phyloP scores from a whole-genome alignment of 2,888 invertebrate genomes.

The Eudemis profundana region DNA sequence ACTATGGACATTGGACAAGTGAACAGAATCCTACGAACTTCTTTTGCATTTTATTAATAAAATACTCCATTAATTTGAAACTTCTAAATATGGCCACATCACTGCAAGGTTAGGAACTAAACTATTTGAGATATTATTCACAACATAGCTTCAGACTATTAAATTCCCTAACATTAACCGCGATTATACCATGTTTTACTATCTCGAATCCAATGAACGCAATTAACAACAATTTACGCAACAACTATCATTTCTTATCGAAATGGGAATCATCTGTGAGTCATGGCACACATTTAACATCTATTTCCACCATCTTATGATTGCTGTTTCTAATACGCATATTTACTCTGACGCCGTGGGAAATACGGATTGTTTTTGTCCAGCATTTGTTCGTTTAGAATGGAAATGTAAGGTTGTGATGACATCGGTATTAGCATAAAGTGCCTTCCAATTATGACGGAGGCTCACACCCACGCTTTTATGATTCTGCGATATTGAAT shows the following conservation, averaged over 20 bases:
- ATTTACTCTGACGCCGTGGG: not conserved
- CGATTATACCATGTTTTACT: slow-evolving; percentile 7
- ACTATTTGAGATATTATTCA: no score
- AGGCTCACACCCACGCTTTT: slow-evolving; percentile 59
- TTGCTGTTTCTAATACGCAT: not conserved
- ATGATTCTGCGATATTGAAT: slow-evolving; percentile 29
- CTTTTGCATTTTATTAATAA: no score
- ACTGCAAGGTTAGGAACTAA: no score
- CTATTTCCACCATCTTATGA: slow-evolving; percentile 20
- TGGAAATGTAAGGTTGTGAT: slow-evolving; percentile 50
- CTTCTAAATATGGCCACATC: no score
- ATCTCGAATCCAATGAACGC: slow-evolving; percentile 1
- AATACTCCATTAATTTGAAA: no score
- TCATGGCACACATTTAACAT: slow-evolving; percentile 47
- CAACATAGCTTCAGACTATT: not conserved
- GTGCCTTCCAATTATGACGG: slow-evolving; percentile 69
- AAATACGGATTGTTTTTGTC: slow-evolving; percentile 46
- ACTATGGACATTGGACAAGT: no score
- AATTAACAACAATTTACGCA: slow-evolving; percentile 39
- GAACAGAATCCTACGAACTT: no score
- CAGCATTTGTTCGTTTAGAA: slow-evolving; percentile 41
- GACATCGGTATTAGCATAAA: slow-evolving; percentile 64
- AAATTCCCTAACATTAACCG: not conserved
- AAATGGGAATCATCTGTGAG: slow-evolving; percentile 51
- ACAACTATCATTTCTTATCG: slow-evolving; percentile 47